Evolutionary conservation across 2,797 vertebrate genomes (phyloP).

Genomic region (Clarias platycephalus): DNA sequence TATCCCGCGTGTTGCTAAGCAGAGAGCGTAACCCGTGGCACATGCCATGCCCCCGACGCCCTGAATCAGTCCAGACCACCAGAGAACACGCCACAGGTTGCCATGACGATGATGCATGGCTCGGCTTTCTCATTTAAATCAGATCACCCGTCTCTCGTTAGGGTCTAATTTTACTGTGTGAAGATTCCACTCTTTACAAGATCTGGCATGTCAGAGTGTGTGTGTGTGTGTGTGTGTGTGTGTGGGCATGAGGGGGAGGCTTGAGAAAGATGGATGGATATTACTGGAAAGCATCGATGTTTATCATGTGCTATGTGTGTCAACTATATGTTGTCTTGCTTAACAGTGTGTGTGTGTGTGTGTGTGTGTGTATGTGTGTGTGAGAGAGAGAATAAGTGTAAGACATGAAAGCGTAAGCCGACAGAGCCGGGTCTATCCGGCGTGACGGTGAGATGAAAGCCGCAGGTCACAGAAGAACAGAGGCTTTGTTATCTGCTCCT

Average conservation of each 20-base stretch:
- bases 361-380: constrained; percentile 10
- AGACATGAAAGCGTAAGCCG: constrained; percentile 1
- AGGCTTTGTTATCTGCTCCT: constrained; percentile 36
- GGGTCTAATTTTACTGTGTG: neutral
- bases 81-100: constrained; percentile 29
- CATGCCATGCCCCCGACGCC: neutral
- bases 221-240: neutral
- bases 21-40: neutral
- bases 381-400: neutral
- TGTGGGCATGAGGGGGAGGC: neutral
- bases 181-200: constrained; percentile 17
- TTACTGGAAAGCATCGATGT: neutral
- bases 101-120: constrained; percentile 2
- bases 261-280: neutral
- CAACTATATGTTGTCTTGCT: neutral
- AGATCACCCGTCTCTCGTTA: neutral
- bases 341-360: neutral
- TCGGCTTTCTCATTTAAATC: neutral
- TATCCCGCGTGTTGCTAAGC: constrained; percentile 18
- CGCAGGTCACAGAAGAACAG: constrained; percentile 32
- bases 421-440: neutral
- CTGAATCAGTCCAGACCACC: constrained; percentile 22
- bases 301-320: neutral
- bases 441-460: neutral
- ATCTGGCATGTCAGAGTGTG: constrained; percentile 3